Conservation (phyloP, 2,797 vertebrate species). For the Peromyscus nudipes region DNA sequence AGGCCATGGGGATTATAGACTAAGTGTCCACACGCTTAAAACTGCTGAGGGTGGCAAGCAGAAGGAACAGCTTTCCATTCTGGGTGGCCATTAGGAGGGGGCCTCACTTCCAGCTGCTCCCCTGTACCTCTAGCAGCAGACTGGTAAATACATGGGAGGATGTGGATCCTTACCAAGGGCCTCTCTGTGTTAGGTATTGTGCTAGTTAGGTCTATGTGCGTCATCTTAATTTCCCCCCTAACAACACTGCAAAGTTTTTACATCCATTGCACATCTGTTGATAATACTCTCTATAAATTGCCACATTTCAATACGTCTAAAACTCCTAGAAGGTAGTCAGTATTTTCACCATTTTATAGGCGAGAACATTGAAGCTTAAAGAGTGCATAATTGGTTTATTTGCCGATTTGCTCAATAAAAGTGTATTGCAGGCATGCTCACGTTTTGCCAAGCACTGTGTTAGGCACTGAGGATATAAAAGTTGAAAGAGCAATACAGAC, state of each 20-base stretch:
- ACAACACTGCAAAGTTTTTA: not conserved
- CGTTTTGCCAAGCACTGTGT: not conserved
- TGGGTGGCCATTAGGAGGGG: constrained; percentile 19
- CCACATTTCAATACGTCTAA: not conserved
- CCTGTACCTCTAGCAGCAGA: not conserved
- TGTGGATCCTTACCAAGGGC: not conserved
- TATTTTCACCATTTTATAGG: constrained; percentile 14
- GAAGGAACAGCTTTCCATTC: constrained; percentile 50
- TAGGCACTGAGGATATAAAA: not conserved
- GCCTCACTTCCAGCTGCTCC: not conserved
- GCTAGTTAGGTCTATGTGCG: not conserved
- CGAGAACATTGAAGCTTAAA: constrained; percentile 35
- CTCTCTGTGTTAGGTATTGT: not conserved
- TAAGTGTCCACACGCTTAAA: constrained; percentile 59
- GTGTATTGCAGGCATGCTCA: not conserved
- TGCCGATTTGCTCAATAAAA: constrained; percentile 38
- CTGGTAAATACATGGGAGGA: not conserved
- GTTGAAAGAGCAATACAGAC: not conserved
- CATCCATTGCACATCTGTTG: constrained; percentile 45
- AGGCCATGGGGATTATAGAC: constrained; percentile 62
- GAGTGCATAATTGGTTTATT: not conserved
- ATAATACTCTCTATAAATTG: not conserved
- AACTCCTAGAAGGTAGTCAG: constrained; percentile 2
- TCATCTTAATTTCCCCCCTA: not conserved
- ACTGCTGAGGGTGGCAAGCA: constrained; percentile 58